These are phyloP conservation scores for Xiphophorus hellerii DNA, from an alignment of 2,113 vertebrate species.

Conservation along the genomic window DNA sequence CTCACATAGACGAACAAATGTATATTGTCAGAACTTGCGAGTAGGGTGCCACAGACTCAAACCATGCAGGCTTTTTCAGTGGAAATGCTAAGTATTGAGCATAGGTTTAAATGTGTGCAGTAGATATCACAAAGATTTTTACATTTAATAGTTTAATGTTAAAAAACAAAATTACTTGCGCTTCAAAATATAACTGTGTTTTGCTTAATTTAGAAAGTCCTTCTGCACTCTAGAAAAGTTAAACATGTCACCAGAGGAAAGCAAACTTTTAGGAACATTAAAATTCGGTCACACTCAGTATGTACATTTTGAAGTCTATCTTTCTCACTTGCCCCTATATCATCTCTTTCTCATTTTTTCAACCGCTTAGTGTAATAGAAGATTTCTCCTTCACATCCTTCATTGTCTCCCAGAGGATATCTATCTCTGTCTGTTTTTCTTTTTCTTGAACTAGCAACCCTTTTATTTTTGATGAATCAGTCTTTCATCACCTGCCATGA, in stretches of 20 bases:
- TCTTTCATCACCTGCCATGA: conserved; percentile 30
- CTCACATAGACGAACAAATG: no score
- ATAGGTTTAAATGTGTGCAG: not conserved
- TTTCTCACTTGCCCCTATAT: not conserved
- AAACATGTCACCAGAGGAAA: not conserved
- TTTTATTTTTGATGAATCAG: conserved; percentile 33
- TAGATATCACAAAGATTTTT: not conserved
- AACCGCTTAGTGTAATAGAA: not conserved
- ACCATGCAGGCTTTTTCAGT: no score
- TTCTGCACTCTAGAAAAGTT: not conserved
- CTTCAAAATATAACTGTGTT: not conserved
- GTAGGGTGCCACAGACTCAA: no score
- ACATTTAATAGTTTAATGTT: not conserved
- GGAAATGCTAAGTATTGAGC: not conserved
- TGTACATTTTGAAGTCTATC: not conserved
- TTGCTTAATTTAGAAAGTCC: not conserved
- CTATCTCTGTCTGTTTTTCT: not conserved
- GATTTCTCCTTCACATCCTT: conserved; percentile 3
- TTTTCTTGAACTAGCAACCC: conserved; percentile 13
- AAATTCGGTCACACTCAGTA: conserved; percentile 1
- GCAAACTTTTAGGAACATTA: conserved; percentile 1
- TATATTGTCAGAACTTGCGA: no score
- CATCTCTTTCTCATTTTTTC: not conserved
- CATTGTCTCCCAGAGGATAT: conserved; percentile 2
- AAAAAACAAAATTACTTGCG: not conserved